Evolutionary conservation across 1,140 invertebrate genomes (phyloP).

Genomic region (Drosophila trapezifrons): DNA sequence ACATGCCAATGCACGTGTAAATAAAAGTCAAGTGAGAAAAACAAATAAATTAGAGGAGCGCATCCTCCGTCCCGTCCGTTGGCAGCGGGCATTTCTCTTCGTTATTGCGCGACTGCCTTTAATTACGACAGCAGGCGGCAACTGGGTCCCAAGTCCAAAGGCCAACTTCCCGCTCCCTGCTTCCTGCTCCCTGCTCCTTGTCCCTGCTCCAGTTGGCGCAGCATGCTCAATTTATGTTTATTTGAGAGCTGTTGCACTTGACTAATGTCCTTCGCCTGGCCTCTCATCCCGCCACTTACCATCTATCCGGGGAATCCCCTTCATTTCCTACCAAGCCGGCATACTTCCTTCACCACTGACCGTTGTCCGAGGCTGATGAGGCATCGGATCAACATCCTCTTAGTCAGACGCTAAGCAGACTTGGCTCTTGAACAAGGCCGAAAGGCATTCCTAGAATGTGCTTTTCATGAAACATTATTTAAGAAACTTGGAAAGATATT

Average conservation of each 20-base stretch:
- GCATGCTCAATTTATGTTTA: slow-evolving; percentile 73
- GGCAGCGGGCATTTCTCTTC: slow-evolving; percentile 71
- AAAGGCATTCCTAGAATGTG: not conserved
- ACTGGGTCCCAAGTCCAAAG: slow-evolving; percentile 39
- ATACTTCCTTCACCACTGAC: not conserved
- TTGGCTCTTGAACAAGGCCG: not conserved
- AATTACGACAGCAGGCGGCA: slow-evolving; percentile 67
- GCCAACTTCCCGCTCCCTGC: not conserved
- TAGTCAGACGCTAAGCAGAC: slow-evolving; percentile 1
- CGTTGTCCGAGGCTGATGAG: not conserved
- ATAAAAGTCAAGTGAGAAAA: slow-evolving; percentile 77
- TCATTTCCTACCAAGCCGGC: not conserved
- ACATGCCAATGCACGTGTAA: slow-evolving; percentile 79
- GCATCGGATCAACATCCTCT: slow-evolving; percentile 6
- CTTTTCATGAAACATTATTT: too few species aligned
- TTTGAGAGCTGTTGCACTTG: slow-evolving; percentile 63
- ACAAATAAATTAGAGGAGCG: slow-evolving; percentile 67
- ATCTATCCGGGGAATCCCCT: not conserved
- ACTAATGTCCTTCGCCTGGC: slow-evolving; percentile 44
- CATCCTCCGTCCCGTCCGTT: slow-evolving; percentile 38
- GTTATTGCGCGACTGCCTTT: slow-evolving; percentile 69
- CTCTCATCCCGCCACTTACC: slow-evolving; percentile 28
- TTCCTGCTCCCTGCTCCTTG: slow-evolving; percentile 12
- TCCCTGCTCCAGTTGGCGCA: slow-evolving; percentile 3
- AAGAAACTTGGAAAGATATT: too few species aligned